phyloP scores from a whole-genome alignment of 2,888 invertebrate genomes.

The Troides aeacus region DNA sequence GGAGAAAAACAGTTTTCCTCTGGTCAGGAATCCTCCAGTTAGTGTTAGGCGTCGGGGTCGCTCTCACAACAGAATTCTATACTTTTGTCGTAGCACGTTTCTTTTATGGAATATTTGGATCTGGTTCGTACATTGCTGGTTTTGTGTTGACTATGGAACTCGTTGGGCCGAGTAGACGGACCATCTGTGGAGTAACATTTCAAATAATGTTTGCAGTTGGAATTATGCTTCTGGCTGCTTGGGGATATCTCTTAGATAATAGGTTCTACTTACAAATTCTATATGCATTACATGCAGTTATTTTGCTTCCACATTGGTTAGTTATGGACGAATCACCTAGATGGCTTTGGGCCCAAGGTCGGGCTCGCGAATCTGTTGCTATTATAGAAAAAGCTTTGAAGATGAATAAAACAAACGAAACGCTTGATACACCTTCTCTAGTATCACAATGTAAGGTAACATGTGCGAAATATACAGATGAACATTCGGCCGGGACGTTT shows the following conservation, averaged over 20 bases:
- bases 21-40: conserved; percentile 87
- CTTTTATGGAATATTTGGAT: conserved; percentile 89
- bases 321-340: conserved; percentile 93
- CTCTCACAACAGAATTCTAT: conserved; percentile 87
- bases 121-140: conserved; percentile 86
- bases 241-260: conserved; percentile 89
- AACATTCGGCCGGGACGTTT: conserved; percentile 80
- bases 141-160: conserved; percentile 90
- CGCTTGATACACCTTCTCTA: conserved; percentile 82
- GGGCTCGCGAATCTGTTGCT: conserved; percentile 85
- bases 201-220: conserved; percentile 90
- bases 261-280: conserved; percentile 87
- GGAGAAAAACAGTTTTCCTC: conserved; percentile 88
- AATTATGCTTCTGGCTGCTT: conserved; percentile 89
- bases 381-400: conserved; percentile 87
- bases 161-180: conserved; percentile 88
- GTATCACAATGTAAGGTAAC: conserved; percentile 82
- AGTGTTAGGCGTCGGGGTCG: conserved; percentile 85
- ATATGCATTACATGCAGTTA: conserved; percentile 86
- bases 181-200: conserved; percentile 89
- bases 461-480: conserved; percentile 67
- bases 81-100: conserved; percentile 84
- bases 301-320: conserved; percentile 90
- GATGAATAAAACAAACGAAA: conserved; percentile 83
- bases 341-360: conserved; percentile 93